Conservation (phyloP, 2,113 vertebrate species). For the Lycocorax pyrrhopterus region DNA sequence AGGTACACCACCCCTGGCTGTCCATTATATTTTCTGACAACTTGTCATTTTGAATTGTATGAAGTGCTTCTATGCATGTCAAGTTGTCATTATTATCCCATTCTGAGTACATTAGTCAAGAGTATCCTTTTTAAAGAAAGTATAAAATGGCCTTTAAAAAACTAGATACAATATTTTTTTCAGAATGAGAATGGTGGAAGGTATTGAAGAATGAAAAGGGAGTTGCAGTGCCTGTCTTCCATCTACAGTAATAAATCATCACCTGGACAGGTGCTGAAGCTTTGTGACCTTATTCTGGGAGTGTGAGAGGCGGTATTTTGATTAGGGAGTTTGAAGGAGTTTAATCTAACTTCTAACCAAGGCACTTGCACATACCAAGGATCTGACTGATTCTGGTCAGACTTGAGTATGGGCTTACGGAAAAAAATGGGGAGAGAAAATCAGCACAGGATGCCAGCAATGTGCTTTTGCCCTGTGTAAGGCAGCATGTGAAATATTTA, state of each 20-base stretch:
- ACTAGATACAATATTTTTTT: background rate
- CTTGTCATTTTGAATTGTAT: slow-evolving; percentile 13
- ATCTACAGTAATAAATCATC: background rate
- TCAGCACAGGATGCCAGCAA: background rate
- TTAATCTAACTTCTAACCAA: background rate
- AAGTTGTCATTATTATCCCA: background rate
- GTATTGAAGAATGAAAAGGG: background rate
- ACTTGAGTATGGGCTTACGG: background rate
- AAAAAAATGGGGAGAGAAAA: background rate
- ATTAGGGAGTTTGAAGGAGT: background rate
- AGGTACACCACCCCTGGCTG: background rate
- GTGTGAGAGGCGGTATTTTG: background rate
- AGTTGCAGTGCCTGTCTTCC: background rate
- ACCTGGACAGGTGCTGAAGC: background rate
- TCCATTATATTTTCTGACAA: slow-evolving; percentile 12
- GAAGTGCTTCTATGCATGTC: background rate
- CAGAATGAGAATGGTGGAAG: background rate
- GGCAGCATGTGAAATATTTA: background rate
- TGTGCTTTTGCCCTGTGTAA: background rate
- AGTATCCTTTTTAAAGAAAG: background rate
- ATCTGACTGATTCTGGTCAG: background rate
- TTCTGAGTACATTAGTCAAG: background rate
- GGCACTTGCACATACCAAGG: background rate
- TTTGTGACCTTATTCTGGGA: background rate
- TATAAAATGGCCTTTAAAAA: background rate